Evolutionary conservation across 2,888 invertebrate genomes (phyloP), one percentile per base, ranked within the genome.

Genomic region (Himalopsyche tibetana): DNA sequence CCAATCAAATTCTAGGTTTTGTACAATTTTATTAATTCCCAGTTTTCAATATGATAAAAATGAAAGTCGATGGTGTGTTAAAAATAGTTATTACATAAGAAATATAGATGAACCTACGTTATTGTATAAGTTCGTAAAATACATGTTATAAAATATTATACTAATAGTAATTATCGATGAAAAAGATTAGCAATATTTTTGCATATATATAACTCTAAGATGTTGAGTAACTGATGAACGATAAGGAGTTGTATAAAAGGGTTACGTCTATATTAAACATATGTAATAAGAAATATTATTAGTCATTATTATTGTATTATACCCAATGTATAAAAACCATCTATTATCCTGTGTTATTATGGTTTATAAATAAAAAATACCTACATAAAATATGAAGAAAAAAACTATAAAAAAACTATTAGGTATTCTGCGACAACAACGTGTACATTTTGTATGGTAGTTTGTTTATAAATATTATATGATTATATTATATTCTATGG

Each of bases 381-480:
- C 63, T 63, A 63, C 63, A 63, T 63, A 93, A 92, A 28, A 93
- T 92, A 88, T 88, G 80, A 93, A 51, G 51, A 93, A 93, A 92
- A 28, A 92, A 93, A 93, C 92, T 92, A 91, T 91, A 91, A 91
- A 92, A 92, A 92, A 88, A 87, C 90, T 92, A 92, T 93, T 94
- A 94, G 94, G 94, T 94, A 94, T 91, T 90, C 91, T 90, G 91
- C 82, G 92, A 91, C 90, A 92, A 93, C 94, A 93, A 94, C 94
- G 93, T 95, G 95, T 95, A 95, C 94, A 95, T 95, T 95, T 95
- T 95, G 95, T 95, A 95, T 94, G 94, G 95, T 95, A 95, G 94
- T 95, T 95, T 95, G 95, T 95, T 94, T 94, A 94, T 94, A 94
- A 94, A 95, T 94, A 95, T 94, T 87, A 87, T 87, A 86, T 87